Conservation (phyloP, 2,888 invertebrate genomes). For the Watsonalla cultraria region DNA sequence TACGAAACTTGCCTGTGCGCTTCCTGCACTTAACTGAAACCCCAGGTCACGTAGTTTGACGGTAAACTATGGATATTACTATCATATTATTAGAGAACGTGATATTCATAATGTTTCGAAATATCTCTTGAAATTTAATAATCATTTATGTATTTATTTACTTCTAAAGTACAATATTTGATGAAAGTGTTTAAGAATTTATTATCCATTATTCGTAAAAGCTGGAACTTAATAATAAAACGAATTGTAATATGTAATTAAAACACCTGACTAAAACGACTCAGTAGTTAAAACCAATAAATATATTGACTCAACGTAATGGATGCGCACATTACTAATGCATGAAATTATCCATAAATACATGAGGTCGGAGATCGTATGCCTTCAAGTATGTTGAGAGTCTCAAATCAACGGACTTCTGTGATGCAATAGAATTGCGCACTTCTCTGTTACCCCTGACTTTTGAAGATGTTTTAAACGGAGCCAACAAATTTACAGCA, state of each 20-base stretch:
- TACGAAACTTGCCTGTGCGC: background rate
- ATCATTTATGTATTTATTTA: too few relatives aligned
- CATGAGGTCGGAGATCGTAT: background rate
- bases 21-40: background rate
- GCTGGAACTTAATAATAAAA: too few relatives aligned
- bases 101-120: background rate
- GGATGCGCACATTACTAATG: background rate
- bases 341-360: background rate
- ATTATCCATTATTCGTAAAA: too few relatives aligned
- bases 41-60: background rate
- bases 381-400: background rate
- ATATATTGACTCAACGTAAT: background rate
- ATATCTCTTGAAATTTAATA: background rate
- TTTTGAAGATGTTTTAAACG: too few relatives aligned
- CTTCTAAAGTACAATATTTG: too few relatives aligned
- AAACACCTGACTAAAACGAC: too few relatives aligned
- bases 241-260: too few relatives aligned
- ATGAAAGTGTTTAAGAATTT: too few relatives aligned
- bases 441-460: too few relatives aligned
- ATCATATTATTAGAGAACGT: background rate
- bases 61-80: background rate
- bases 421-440: background rate
- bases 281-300: too few relatives aligned
- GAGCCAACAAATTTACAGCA: too few relatives aligned
- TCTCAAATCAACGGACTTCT: background rate